These are phyloP conservation scores for Hemithea aestivaria DNA, from an alignment of 2,888 invertebrate genomes.

Conservation along the genomic window DNA sequence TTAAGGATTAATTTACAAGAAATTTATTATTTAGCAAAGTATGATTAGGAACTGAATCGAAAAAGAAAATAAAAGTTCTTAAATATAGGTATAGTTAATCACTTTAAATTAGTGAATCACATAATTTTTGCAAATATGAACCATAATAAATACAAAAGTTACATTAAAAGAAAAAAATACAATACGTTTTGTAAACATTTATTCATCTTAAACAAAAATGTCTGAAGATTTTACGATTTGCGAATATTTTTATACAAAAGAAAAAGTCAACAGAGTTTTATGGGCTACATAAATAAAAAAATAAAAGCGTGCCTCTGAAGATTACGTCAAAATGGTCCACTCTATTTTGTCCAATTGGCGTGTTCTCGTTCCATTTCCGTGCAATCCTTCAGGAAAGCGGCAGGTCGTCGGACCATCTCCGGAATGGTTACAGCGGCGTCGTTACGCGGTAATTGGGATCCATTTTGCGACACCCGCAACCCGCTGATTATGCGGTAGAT, in stretches of 20 bases:
- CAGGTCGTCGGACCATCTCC: constrained; percentile 30
- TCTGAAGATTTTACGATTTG: constrained; percentile 5
- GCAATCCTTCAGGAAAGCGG: constrained; percentile 23
- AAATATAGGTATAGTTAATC: no score
- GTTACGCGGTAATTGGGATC: constrained; percentile 31
- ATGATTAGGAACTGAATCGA: no score
- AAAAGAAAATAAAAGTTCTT: no score
- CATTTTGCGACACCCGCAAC: constrained; percentile 30
- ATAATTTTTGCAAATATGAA: no score
- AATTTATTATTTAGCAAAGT: no score
- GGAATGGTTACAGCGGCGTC: constrained; percentile 29
- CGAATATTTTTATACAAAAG: constrained; percentile 11
- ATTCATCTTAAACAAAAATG: constrained; percentile 3
- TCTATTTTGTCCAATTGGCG: constrained; percentile 25
- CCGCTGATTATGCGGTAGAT: constrained; percentile 31
- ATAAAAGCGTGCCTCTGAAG: constrained; percentile 17
- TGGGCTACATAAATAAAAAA: constrained; percentile 11
- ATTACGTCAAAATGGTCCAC: constrained; percentile 18
- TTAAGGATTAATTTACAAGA: no score
- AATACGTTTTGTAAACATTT: no score
- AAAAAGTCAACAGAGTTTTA: constrained; percentile 16
- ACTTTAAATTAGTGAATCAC: no score
- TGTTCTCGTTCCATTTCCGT: constrained; percentile 27
- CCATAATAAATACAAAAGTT: no score
- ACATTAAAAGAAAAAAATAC: no score